Percentiles rank a stretch among this genome's conserved stretches.
These are phyloP conservation scores for Seladonia tumulorum DNA, from an alignment of 2,888 invertebrate genomes.

Conservation along the genomic window DNA sequence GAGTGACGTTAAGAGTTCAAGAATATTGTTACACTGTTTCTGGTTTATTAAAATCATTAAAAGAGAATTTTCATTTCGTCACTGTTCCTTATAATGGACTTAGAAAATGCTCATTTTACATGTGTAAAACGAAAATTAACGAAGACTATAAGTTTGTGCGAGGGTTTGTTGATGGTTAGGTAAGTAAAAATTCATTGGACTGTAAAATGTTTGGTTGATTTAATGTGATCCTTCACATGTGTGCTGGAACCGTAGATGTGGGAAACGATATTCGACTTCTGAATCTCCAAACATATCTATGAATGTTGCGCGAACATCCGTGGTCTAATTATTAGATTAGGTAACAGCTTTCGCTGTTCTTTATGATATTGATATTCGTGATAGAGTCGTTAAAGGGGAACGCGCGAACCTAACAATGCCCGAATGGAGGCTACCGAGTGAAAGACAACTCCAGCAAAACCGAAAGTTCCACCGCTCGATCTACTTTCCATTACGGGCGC, in stretches of 20 bases:
- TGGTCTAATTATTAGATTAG: not conserved
- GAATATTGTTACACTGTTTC: too few species aligned
- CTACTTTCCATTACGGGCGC: conserved; percentile 79
- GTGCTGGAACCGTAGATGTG: not conserved
- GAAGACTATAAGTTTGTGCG: too few species aligned
- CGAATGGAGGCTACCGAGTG: conserved; percentile 75
- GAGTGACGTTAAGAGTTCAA: too few species aligned
- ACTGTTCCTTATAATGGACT: too few species aligned
- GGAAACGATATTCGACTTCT: not conserved
- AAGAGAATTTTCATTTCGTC: too few species aligned
- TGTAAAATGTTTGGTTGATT: too few species aligned
- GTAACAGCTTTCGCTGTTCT: not conserved
- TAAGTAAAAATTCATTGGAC: too few species aligned
- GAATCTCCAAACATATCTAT: not conserved
- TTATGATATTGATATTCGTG: conserved; percentile 5
- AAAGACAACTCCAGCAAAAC: conserved; percentile 79
- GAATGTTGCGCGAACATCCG: not conserved
- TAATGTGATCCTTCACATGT: too few species aligned
- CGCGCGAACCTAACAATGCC: conserved; percentile 1
- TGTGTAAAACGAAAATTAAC: too few species aligned
- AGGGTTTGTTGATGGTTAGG: too few species aligned
- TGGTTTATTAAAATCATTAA: too few species aligned
- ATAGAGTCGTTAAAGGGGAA: conserved; percentile 19
- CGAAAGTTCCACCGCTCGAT: conserved; percentile 80
- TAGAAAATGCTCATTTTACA: too few species aligned